These are phyloP conservation scores for Copidosoma floridanum DNA, from an alignment of 1,140 invertebrate genomes.

Conservation along the genomic window DNA sequence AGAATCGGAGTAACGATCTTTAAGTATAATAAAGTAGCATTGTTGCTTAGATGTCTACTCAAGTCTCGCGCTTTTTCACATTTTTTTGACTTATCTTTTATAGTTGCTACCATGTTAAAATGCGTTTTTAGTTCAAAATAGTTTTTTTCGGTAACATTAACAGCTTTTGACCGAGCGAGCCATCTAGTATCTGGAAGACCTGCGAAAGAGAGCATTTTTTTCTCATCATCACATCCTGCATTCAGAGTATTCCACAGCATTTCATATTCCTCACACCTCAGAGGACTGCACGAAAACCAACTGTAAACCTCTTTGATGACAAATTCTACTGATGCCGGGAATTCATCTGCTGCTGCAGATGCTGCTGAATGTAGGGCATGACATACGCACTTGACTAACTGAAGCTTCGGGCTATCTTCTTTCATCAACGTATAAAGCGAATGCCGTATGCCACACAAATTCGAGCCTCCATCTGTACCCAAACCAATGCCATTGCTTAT, in stretches of 20 bases:
- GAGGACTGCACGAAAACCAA: slow-evolving; percentile 32
- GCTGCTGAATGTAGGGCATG: slow-evolving; percentile 31
- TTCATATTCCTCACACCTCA: slow-evolving; percentile 23
- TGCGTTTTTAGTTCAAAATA: neutral
- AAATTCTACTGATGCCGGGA: slow-evolving; percentile 35
- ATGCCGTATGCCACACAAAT: slow-evolving; percentile 28
- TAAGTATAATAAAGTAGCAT: slow-evolving; percentile 14
- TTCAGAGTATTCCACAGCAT: slow-evolving; percentile 28
- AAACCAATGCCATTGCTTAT: slow-evolving; percentile 12
- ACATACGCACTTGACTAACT: slow-evolving; percentile 28
- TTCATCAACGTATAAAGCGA: slow-evolving; percentile 28
- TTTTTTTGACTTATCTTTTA: no score
- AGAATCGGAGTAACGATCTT: slow-evolving; percentile 11
- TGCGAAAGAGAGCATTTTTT: neutral
- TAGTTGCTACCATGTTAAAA: neutral
- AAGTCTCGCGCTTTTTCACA: slow-evolving; percentile 13
- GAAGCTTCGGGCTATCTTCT: slow-evolving; percentile 25
- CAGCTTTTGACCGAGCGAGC: neutral
- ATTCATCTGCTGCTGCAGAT: slow-evolving; percentile 28
- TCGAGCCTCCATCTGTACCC: slow-evolving; percentile 23
- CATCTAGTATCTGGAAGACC: neutral
- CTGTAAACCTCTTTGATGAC: slow-evolving; percentile 30
- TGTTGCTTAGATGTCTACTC: slow-evolving; percentile 1
- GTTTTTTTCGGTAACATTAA: neutral
- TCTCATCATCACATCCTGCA: neutral